Percentiles rank a stretch among this genome's conserved stretches.
Conservation (phyloP, 2,888 invertebrate species). For the Myopa tessellatipennis region DNA sequence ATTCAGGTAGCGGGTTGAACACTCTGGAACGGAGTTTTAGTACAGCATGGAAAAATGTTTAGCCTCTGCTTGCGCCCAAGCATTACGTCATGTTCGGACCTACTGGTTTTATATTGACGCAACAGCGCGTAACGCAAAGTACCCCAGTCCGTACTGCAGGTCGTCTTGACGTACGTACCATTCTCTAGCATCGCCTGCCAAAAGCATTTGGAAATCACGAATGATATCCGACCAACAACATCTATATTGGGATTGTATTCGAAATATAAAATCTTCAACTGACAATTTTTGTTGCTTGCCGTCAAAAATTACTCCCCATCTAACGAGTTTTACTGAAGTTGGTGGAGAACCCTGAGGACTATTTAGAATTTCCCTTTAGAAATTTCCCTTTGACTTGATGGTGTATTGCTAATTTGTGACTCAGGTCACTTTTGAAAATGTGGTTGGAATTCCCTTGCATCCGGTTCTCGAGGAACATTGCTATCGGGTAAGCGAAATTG, state of each 20-base stretch:
- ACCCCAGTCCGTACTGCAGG: constrained; percentile 20
- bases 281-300: constrained; percentile 14
- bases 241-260: constrained; percentile 26
- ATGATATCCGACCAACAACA: constrained; percentile 18
- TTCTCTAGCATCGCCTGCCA: constrained; percentile 28
- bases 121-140: constrained; percentile 22
- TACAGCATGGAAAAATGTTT: constrained; percentile 14
- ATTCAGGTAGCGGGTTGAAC: background rate
- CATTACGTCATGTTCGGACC: constrained; percentile 37
- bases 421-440: too few relatives aligned
- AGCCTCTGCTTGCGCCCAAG: constrained; percentile 30
- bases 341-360: background rate
- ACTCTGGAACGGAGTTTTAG: background rate
- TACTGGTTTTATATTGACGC: constrained; percentile 19
- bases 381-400: background rate
- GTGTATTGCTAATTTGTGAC: too few relatives aligned
- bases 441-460: too few relatives aligned
- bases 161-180: constrained; percentile 32
- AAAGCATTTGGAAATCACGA: constrained; percentile 30
- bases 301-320: constrained; percentile 33
- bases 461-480: background rate
- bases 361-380: background rate
- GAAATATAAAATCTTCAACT: constrained; percentile 36
- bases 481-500: background rate
- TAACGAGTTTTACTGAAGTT: constrained; percentile 29